Percentiles rank a stretch among this genome's conserved stretches.
These are phyloP conservation scores for Sitta carolinensis DNA, from an alignment of 2,797 vertebrate species.

Conservation along the genomic window DNA sequence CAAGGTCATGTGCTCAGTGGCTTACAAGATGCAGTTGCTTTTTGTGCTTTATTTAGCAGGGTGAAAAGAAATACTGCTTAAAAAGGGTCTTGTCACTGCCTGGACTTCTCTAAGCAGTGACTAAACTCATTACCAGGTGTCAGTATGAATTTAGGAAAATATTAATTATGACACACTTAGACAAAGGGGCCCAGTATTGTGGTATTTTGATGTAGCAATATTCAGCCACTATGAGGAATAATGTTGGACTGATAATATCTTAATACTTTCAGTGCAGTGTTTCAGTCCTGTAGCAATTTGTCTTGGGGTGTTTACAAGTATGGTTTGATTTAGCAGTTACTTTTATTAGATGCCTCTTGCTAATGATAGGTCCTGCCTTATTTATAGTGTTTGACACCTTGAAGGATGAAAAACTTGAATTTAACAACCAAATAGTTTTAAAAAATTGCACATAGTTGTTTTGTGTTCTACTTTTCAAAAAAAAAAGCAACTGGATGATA, in stretches of 20 bases:
- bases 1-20: neutral
- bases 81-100: neutral
- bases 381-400: neutral
- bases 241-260: neutral
- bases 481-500: neutral
- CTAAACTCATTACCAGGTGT: neutral
- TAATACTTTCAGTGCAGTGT: neutral
- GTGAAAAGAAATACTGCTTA: neutral
- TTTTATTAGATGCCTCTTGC: neutral
- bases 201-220: neutral
- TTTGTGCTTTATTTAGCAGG: neutral
- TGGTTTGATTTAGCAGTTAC: neutral
- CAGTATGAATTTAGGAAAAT: neutral
- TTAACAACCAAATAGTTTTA: neutral
- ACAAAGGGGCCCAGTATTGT: neutral
- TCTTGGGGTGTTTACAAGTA: neutral
- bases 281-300: neutral
- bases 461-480: accelerated
- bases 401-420: neutral
- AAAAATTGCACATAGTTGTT: neutral
- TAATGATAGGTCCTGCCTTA: neutral
- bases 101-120: neutral
- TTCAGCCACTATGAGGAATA: neutral
- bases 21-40: neutral
- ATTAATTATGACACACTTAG: neutral